Conservation (phyloP, 2,113 vertebrate genomes). For the Oxyura jamaicensis region DNA sequence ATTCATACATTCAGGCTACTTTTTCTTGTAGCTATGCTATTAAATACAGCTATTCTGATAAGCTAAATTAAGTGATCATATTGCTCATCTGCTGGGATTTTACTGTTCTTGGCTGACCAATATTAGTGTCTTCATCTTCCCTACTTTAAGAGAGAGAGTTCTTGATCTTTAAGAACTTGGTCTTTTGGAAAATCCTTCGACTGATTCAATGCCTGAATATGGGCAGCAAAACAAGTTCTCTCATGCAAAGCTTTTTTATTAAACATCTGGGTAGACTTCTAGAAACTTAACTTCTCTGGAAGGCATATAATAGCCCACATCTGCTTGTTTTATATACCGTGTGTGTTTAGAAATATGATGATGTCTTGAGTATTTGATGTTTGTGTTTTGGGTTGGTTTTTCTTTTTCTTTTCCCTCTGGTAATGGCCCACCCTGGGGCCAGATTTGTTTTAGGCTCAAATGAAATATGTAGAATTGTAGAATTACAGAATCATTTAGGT, state of each 20-base stretch:
- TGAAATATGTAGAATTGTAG: fast-evolving
- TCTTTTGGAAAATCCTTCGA: neutral
- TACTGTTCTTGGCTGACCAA: neutral
- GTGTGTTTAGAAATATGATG: neutral
- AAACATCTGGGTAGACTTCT: neutral
- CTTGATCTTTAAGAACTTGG: neutral
- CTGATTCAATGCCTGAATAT: neutral
- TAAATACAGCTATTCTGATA: neutral
- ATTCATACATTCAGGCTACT: too few species aligned
- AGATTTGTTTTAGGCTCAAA: neutral
- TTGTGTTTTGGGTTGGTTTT: neutral
- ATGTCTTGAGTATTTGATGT: neutral
- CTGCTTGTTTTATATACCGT: neutral
- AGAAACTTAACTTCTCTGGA: neutral
- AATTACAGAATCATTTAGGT: neutral
- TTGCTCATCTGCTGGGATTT: neutral
- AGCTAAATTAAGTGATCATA: neutral
- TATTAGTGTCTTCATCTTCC: neutral
- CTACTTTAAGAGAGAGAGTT: neutral
- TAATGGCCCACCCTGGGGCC: neutral
- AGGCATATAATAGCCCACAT: neutral
- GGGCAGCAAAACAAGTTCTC: neutral
- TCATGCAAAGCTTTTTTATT: neutral
- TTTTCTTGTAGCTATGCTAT: neutral
- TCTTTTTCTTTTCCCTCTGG: neutral